Evolutionary conservation across 2,113 vertebrate species (phyloP), one percentile per base, ranked within the genome.

Genomic region (Geococcyx californianus): DNA sequence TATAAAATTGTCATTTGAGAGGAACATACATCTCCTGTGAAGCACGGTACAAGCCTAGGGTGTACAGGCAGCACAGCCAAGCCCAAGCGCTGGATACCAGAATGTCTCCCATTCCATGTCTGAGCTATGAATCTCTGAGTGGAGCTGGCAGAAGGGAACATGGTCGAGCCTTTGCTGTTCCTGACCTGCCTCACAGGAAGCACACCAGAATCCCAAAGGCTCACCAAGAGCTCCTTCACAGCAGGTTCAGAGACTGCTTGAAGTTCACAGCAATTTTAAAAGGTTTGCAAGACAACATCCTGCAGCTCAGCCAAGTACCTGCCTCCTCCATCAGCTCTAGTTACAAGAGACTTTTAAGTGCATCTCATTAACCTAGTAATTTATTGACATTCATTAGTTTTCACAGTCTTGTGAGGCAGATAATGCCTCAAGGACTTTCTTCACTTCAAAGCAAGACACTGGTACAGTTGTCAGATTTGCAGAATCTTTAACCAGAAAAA

Each of bases 401-500:
- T 10, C 54, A 25, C 42, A 66, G 82, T 3, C 63, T 54, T 8
- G 5, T 6, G 72, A 62, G 64, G 36, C 76, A 78, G 56, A 51
- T 12, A 33, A 51, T 6, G 73, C 91, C 94, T 67, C 40, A 2
- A 87, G 74, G 36, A 40, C 58, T 60, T 5, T 3, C 80, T 66
- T 87, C 78, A 18, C 78, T 84, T 93, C 94, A 90, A 90, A 95
- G 94, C 56, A 29, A 74, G 84, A 33, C 60, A 16, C 24, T 38
- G 72, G 47, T 33, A 58, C 42, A 14, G 59, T 18, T 89, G 93
- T 63, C 89, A 58, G 91, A 63, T 69, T 62, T 34, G 44, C 60
- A 81, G 68, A 58, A 45, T 63, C 90, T 83, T 78, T 69, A 86
- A 45, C 38, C 84, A 63, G 64, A 49, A 68, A 20, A 45, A 85